Percentiles rank a stretch among this genome's conserved stretches.
phyloP scores from a whole-genome alignment of 2,888 invertebrate genomes.

The Acrobasis suavella region DNA sequence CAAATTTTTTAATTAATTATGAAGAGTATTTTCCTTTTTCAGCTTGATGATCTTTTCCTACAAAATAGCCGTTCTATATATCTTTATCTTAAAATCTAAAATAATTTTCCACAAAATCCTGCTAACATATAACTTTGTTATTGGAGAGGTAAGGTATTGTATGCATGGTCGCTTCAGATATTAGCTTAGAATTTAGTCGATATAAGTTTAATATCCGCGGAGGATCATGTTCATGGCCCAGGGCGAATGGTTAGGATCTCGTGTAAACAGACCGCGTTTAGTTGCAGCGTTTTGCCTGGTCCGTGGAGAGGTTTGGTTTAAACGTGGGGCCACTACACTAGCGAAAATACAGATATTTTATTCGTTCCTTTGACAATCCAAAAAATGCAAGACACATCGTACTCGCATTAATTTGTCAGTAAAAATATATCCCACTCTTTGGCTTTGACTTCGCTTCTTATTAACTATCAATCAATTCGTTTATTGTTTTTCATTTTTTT shows the following conservation, averaged over 20 bases:
- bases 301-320: slow-evolving; percentile 38
- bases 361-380: too few species aligned
- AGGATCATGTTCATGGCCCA: slow-evolving; percentile 57
- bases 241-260: slow-evolving; percentile 58
- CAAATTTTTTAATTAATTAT: too few species aligned
- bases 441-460: too few species aligned
- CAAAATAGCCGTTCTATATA: too few species aligned
- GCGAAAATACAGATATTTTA: neutral
- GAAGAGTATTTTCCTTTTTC: too few species aligned
- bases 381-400: too few species aligned
- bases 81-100: neutral
- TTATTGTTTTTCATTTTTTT: too few species aligned
- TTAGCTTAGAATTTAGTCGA: slow-evolving; percentile 37
- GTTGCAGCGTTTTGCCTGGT: slow-evolving; percentile 44
- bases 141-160: neutral
- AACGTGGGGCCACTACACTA: slow-evolving; percentile 37
- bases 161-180: slow-evolving; percentile 6
- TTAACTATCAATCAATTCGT: too few species aligned
- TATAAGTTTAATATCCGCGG: slow-evolving; percentile 61
- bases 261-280: slow-evolving; percentile 67
- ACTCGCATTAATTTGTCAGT: slow-evolving; percentile 9
- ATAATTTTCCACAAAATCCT: neutral
- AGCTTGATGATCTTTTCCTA: too few species aligned
- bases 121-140: neutral
- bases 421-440: too few species aligned